These are phyloP conservation scores for Melikaiella ostensackeni DNA, from an alignment of 2,888 invertebrate genomes.

Conservation along the genomic window DNA sequence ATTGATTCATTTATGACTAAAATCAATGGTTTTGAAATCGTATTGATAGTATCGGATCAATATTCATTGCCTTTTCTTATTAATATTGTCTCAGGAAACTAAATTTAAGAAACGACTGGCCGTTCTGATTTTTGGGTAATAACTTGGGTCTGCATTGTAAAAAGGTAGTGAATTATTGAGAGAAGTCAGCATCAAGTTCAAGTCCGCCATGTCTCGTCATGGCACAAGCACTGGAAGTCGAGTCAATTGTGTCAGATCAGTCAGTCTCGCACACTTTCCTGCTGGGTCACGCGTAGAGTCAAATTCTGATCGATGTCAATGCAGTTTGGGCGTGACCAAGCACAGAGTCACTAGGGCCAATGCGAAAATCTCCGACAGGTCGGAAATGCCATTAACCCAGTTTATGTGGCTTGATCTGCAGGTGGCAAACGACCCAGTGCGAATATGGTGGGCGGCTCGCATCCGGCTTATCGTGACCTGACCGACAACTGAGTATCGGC, in stretches of 20 bases:
- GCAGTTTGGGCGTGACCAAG: slow-evolving; percentile 75
- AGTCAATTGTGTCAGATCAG: slow-evolving; percentile 72
- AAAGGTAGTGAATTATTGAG: slow-evolving; percentile 12
- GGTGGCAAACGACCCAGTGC: slow-evolving; percentile 76
- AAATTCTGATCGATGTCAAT: slow-evolving; percentile 69
- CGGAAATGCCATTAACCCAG: slow-evolving; percentile 77
- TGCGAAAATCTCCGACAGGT: slow-evolving; percentile 71
- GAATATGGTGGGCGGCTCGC: slow-evolving; percentile 75
- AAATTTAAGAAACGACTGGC: not conserved
- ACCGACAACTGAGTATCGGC: slow-evolving; percentile 76
- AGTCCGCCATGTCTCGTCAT: slow-evolving; percentile 71
- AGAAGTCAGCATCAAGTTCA: slow-evolving; percentile 64
- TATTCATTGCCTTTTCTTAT: too few species aligned
- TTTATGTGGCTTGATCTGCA: slow-evolving; percentile 78
- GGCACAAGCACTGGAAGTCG: slow-evolving; percentile 75
- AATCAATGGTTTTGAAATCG: too few species aligned
- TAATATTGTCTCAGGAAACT: too few species aligned
- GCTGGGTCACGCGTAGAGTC: slow-evolving; percentile 77
- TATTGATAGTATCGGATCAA: too few species aligned
- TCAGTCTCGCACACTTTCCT: slow-evolving; percentile 74
- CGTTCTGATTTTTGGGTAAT: slow-evolving; percentile 60
- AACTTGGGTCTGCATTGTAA: slow-evolving; percentile 62
- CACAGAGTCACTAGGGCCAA: slow-evolving; percentile 76
- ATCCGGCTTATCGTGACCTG: slow-evolving; percentile 74
- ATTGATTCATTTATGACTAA: too few species aligned